Conservation (phyloP, 2,113 vertebrate species). For the Copsychus sechellarum region DNA sequence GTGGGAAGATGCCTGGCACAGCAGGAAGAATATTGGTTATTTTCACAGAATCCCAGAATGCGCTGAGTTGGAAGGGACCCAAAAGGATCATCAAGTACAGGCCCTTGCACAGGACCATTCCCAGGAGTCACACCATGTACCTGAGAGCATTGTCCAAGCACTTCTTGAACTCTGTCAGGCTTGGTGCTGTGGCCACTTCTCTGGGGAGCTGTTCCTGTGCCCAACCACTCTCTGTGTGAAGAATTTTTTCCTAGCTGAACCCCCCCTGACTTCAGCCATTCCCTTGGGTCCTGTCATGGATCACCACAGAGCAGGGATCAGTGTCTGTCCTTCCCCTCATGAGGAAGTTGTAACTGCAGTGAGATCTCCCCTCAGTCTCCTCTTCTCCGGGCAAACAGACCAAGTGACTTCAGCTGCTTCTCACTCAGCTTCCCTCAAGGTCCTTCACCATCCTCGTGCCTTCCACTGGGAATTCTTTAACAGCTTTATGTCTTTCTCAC, state of each 20-base stretch:
- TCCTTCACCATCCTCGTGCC: fast-evolving
- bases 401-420: background rate
- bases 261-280: background rate
- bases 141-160: background rate
- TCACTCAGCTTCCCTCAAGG: background rate
- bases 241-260: background rate
- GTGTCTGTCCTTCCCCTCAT: fast-evolving
- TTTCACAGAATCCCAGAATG: background rate
- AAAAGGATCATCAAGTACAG: background rate
- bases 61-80: background rate
- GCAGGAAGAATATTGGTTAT: background rate
- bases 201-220: background rate
- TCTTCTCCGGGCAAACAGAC: background rate
- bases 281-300: background rate
- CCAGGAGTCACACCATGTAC: background rate
- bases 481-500: background rate
- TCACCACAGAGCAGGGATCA: background rate
- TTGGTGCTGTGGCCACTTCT: background rate
- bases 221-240: background rate
- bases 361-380: background rate
- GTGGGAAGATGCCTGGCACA: background rate
- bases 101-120: background rate
- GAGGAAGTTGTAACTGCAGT: background rate
- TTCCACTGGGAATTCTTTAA: background rate
- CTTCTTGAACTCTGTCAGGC: background rate